A percentile compares a stretch with the other conserved stretches of the same genome.
phyloP scores from a whole-genome alignment of 1,140 invertebrate genomes.

The Choristoneura fumiferana region DNA sequence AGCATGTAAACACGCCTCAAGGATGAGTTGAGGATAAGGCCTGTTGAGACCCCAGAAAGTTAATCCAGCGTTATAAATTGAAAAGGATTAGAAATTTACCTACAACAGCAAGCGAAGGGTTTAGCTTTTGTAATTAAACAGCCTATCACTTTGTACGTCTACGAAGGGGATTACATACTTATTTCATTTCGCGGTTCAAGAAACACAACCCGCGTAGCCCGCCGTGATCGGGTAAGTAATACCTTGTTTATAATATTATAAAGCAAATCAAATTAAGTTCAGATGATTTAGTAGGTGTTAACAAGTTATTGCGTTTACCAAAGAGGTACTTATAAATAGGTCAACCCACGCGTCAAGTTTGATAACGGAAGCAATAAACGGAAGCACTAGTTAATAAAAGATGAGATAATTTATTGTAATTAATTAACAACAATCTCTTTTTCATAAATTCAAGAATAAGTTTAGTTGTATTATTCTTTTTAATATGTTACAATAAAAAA shows the following conservation, averaged over 20 bases:
- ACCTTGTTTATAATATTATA: constrained; percentile 1
- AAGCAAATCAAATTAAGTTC: constrained; percentile 9
- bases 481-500: too few species aligned
- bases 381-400: too few species aligned
- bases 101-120: constrained; percentile 2
- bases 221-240: constrained; percentile 38
- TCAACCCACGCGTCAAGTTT: too few species aligned
- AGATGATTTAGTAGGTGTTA: background rate
- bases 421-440: too few species aligned
- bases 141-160: constrained; percentile 45
- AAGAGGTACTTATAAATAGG: too few species aligned
- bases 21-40: background rate
- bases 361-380: too few species aligned
- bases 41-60: constrained; percentile 1
- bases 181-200: constrained; percentile 52
- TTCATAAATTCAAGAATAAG: too few species aligned
- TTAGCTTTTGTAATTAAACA: constrained; percentile 44
- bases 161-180: constrained; percentile 48
- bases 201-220: constrained; percentile 31
- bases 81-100: constrained; percentile 1
- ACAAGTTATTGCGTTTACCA: background rate
- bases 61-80: constrained; percentile 10
- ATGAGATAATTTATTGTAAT: too few species aligned
- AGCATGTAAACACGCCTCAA: constrained; percentile 9
- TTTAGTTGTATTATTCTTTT: too few species aligned